Percentiles rank a stretch among this genome's conserved stretches.
These are phyloP conservation scores for Spicauda simplicius DNA, from an alignment of 2,888 invertebrate species.

Conservation along the genomic window DNA sequence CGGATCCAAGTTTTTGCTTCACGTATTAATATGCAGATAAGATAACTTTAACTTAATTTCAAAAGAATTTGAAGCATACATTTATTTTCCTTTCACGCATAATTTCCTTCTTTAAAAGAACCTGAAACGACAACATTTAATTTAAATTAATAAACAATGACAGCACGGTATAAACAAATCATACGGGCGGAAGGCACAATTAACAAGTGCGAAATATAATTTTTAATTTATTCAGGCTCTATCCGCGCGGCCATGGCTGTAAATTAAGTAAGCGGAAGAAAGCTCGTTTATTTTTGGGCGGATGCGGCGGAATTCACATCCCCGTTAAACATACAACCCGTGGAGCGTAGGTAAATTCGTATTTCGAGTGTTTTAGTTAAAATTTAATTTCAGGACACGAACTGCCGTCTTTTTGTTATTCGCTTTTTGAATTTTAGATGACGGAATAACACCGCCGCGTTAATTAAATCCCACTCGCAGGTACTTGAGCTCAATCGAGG, in stretches of 20 bases:
- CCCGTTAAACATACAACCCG: conserved; percentile 82
- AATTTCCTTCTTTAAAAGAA: background rate
- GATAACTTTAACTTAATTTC: too few species aligned
- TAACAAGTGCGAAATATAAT: conserved; percentile 77
- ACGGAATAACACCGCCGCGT: conserved; percentile 61
- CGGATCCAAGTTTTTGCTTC: too few species aligned
- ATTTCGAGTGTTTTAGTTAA: conserved; percentile 77
- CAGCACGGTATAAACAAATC: conserved; percentile 67
- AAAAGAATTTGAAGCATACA: too few species aligned
- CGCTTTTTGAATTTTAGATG: conserved; percentile 77
- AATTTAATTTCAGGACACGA: conserved; percentile 78
- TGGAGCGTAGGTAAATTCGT: conserved; percentile 66
- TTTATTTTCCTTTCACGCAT: background rate
- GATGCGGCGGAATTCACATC: conserved; percentile 82
- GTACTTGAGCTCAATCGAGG: conserved; percentile 56
- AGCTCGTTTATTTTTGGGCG: conserved; percentile 83
- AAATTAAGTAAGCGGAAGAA: conserved; percentile 84
- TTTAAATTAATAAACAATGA: background rate
- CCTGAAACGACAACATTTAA: background rate
- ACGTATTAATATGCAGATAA: too few species aligned
- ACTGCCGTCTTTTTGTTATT: conserved; percentile 81
- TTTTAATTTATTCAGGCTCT: conserved; percentile 78
- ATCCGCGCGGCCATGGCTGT: conserved; percentile 71
- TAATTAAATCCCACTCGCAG: conserved; percentile 66
- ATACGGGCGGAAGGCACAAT: conserved; percentile 62